Percentiles rank a stretch among this genome's conserved stretches.
Evolutionary conservation across 1,140 invertebrate genomes (phyloP).

Genomic region (Uloborus diversus): DNA sequence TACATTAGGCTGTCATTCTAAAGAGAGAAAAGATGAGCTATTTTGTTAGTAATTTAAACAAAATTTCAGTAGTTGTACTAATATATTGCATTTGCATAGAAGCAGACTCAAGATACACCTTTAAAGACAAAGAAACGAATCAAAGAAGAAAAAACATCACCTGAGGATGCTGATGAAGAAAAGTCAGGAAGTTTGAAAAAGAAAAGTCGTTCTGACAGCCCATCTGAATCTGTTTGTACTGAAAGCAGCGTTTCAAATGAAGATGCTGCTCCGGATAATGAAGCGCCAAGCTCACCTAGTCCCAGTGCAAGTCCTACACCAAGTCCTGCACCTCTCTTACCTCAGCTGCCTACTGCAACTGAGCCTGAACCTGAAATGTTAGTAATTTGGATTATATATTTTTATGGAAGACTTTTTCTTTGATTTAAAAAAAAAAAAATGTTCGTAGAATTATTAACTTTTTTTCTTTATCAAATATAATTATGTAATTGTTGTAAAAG

Average conservation of each 20-base stretch:
- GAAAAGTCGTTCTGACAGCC: conserved; percentile 61
- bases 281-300: conserved; percentile 59
- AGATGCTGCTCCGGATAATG: conserved; percentile 64
- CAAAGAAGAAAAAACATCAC: conserved; percentile 64
- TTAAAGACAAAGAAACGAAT: conserved; percentile 63
- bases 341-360: conserved; percentile 49
- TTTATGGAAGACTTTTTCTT: too few species aligned
- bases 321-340: conserved; percentile 56
- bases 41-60: too few species aligned
- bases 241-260: conserved; percentile 65
- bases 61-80: too few species aligned
- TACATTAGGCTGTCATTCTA: too few species aligned
- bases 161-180: conserved; percentile 69
- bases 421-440: too few species aligned
- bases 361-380: conserved; percentile 36
- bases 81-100: too few species aligned
- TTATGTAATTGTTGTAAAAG: too few species aligned
- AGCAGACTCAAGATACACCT: conserved; percentile 2
- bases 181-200: conserved; percentile 62
- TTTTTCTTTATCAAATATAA: too few species aligned
- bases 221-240: conserved; percentile 62
- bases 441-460: too few species aligned
- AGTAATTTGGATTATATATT: neutral
- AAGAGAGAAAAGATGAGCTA: too few species aligned
- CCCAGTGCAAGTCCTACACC: conserved; percentile 54